Evolutionary conservation across 2,113 vertebrate species (phyloP).

Genomic region (Phylloscopus whistleri): DNA sequence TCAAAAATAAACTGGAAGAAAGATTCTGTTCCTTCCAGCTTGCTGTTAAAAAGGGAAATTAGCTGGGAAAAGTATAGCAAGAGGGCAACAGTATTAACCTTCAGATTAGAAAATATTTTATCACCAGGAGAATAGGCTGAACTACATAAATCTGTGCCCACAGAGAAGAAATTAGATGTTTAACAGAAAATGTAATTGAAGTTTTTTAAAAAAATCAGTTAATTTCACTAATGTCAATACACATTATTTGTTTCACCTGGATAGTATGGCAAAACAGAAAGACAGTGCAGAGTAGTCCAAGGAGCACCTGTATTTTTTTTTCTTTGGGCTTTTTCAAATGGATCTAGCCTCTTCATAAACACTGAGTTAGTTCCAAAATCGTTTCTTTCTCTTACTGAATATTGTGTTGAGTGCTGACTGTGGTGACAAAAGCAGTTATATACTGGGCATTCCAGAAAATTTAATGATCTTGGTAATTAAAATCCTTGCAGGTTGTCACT

Average conservation of each 20-base stretch:
- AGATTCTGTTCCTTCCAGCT: neutral
- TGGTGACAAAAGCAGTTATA: neutral
- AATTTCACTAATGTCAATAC: slow-evolving; percentile 7
- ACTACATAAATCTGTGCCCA: slow-evolving; percentile 50
- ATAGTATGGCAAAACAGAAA: neutral
- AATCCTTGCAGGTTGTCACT: neutral
- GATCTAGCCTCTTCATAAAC: neutral
- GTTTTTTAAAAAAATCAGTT: neutral
- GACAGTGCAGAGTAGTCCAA: neutral
- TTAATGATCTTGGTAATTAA: neutral
- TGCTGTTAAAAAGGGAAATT: slow-evolving; percentile 59
- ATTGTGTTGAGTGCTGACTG: neutral
- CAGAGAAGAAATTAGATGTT: slow-evolving; percentile 49
- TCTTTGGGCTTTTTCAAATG: neutral
- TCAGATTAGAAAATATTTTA: slow-evolving; percentile 47
- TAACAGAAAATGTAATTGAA: slow-evolving; percentile 64
- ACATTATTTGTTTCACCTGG: slow-evolving; percentile 30
- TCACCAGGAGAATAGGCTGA: slow-evolving; percentile 17
- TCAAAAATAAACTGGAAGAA: slow-evolving; percentile 8
- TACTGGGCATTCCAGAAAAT: neutral
- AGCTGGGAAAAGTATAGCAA: slow-evolving; percentile 12
- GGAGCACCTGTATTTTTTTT: neutral
- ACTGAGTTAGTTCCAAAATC: neutral
- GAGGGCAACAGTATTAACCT: slow-evolving; percentile 64
- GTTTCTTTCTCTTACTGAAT: neutral